phyloP scores from a whole-genome alignment of 2,888 invertebrate species.

The Caprella mutica region DNA sequence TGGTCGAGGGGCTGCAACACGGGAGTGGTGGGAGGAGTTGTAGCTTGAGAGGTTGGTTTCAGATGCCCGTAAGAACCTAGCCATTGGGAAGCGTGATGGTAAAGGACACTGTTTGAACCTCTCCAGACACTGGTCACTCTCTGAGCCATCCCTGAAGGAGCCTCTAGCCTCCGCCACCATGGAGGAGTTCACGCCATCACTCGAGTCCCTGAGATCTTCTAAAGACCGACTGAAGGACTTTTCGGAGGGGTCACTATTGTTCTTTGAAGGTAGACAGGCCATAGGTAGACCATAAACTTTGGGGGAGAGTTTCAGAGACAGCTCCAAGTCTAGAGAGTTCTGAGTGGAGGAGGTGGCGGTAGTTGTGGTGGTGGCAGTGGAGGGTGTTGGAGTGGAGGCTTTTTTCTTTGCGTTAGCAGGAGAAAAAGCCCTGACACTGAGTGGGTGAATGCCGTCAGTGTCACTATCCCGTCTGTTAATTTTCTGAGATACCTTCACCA shows the following conservation, averaged over 20 bases:
- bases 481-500: conserved; percentile 33
- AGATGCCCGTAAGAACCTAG: conserved; percentile 25
- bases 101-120: conserved; percentile 19
- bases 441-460: conserved; percentile 26
- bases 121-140: conserved; percentile 32
- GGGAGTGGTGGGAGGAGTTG: not conserved
- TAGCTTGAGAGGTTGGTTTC: conserved; percentile 22
- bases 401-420: conserved; percentile 21
- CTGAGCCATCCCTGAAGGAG: conserved; percentile 30
- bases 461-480: conserved; percentile 30
- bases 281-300: conserved; percentile 51
- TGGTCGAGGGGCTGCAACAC: conserved; percentile 5
- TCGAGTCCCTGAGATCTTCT: conserved; percentile 49
- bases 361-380: not conserved
- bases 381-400: conserved; percentile 1
- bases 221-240: conserved; percentile 47
- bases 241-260: conserved; percentile 34
- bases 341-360: not conserved
- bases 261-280: conserved; percentile 34
- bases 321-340: conserved; percentile 24
- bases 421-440: conserved; percentile 30
- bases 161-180: conserved; percentile 19
- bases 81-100: conserved; percentile 11
- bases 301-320: conserved; percentile 51
- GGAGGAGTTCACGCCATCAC: conserved; percentile 21